phyloP scores from a whole-genome alignment of 2,797 vertebrate genomes.

The Tokudaia muenninki region DNA sequence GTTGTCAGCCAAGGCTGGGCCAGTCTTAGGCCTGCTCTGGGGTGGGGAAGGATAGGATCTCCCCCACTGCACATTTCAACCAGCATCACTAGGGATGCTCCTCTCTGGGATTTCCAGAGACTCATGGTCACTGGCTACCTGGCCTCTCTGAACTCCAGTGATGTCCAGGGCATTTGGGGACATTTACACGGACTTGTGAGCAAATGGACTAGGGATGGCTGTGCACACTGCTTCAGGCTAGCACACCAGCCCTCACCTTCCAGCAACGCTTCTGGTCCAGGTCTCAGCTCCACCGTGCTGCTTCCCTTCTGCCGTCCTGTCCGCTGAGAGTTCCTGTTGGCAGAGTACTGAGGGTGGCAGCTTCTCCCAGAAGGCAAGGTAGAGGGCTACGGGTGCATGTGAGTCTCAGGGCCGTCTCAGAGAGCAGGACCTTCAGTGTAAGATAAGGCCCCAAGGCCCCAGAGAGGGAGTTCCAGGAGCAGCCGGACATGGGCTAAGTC shows the following conservation, averaged over 20 bases:
- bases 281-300: rapidly evolving
- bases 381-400: rapidly evolving
- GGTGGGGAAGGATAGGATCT: neutral
- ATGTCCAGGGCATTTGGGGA: neutral
- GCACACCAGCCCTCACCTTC: neutral
- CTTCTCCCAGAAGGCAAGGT: neutral
- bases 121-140: neutral
- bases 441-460: neutral
- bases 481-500: neutral
- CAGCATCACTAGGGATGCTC: neutral
- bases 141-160: neutral
- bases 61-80: too few species aligned
- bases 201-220: neutral
- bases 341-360: neutral
- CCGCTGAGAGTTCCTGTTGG: neutral
- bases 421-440: neutral
- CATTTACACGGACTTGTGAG: neutral
- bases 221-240: neutral
- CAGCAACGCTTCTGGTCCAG: neutral
- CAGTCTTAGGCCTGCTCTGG: neutral
- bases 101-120: neutral
- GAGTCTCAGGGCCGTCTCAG: neutral
- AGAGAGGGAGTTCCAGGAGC: neutral
- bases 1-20: neutral
- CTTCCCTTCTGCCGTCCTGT: rapidly evolving